A percentile compares a stretch with the other conserved stretches of the same genome.
These are phyloP conservation scores for Nezara viridula DNA, from an alignment of 2,888 invertebrate genomes.

Conservation along the genomic window DNA sequence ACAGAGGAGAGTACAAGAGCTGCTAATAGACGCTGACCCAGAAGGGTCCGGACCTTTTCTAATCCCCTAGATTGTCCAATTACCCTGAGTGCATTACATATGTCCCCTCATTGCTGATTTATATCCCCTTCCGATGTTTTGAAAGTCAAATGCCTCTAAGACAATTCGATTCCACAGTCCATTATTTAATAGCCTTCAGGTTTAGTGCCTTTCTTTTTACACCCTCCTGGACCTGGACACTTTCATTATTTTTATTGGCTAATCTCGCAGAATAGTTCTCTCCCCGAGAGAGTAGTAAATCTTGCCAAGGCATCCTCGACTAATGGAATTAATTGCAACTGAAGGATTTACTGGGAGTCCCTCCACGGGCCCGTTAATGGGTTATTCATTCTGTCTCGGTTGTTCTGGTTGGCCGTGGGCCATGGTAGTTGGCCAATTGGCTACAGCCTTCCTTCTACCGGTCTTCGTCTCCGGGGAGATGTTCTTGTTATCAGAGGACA, in stretches of 20 bases:
- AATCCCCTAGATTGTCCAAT: slow-evolving; percentile 60
- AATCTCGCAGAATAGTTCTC: slow-evolving; percentile 41
- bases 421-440: slow-evolving; percentile 43
- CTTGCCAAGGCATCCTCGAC: not conserved
- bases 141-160: slow-evolving; percentile 62
- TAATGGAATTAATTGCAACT: slow-evolving; percentile 46
- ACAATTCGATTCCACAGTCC: slow-evolving; percentile 59
- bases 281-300: not conserved
- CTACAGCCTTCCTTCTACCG: slow-evolving; percentile 26
- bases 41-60: slow-evolving; percentile 7
- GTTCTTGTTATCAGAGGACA: not conserved
- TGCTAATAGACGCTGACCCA: not conserved
- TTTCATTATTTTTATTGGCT: slow-evolving; percentile 54
- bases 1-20: slow-evolving; percentile 15
- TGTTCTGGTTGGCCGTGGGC: slow-evolving; percentile 40
- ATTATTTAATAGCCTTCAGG: slow-evolving; percentile 59
- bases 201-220: slow-evolving; percentile 40
- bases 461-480: not conserved
- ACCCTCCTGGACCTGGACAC: slow-evolving; percentile 17
- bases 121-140: slow-evolving; percentile 60
- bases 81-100: slow-evolving; percentile 63
- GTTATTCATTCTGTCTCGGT: slow-evolving; percentile 39
- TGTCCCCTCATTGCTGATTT: slow-evolving; percentile 63
- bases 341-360: slow-evolving; percentile 24
- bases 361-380: not conserved